phyloP scores from a whole-genome alignment of 2,888 invertebrate species.

The Lepeophtheirus nordmannii region DNA sequence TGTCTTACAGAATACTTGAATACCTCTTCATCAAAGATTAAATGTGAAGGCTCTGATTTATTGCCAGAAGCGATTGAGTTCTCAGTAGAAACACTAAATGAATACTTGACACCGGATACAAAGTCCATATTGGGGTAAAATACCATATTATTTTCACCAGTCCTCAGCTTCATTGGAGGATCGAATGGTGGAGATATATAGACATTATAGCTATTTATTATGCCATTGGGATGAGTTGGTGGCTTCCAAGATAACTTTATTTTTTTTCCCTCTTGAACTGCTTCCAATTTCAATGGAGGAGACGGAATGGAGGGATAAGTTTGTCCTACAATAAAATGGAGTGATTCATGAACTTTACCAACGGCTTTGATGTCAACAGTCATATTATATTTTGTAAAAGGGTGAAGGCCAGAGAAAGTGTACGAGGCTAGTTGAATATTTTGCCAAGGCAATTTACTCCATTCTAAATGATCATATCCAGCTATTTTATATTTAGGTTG shows the following conservation, averaged over 20 bases:
- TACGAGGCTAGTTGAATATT: constrained; percentile 47
- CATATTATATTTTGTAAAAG: constrained; percentile 59
- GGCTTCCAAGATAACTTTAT: constrained; percentile 53
- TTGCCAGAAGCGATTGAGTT: not conserved
- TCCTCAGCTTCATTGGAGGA: not conserved
- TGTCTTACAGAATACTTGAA: not conserved
- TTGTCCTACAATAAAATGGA: constrained; percentile 33
- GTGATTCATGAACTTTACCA: constrained; percentile 45
- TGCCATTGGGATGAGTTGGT: constrained; percentile 48
- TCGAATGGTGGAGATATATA: constrained; percentile 40
- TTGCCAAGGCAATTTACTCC: constrained; percentile 41
- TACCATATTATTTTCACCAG: not conserved
- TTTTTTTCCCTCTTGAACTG: constrained; percentile 44
- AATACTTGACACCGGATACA: not conserved
- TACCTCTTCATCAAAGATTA: constrained; percentile 1
- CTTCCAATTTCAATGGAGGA: constrained; percentile 49
- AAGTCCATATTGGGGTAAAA: constrained; percentile 2
- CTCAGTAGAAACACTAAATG: not conserved
- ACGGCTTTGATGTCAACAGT: constrained; percentile 54
- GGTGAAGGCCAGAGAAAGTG: constrained; percentile 47
- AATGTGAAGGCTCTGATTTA: not conserved
- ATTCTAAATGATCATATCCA: constrained; percentile 22
- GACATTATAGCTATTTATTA: constrained; percentile 46
- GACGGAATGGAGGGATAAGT: constrained; percentile 42
- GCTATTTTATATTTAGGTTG: constrained; percentile 42